Evolutionary conservation across 2,888 invertebrate genomes (phyloP), one percentile per base, ranked within the genome.

Genomic region (Phaonia tiefii): DNA sequence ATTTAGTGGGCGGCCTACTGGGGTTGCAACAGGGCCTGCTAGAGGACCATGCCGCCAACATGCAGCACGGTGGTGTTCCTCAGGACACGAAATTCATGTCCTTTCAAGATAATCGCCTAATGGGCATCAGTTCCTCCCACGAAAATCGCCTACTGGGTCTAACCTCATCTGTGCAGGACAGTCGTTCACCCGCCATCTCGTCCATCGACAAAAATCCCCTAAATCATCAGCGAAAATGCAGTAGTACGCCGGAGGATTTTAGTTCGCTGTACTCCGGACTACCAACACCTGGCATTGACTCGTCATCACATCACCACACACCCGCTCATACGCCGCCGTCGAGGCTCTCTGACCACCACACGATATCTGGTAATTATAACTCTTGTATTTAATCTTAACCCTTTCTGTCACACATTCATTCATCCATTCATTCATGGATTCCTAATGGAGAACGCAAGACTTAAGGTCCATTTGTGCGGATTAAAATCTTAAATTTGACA

Each of bases 161-260:
- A 80, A 88, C 90, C 65, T 92, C 92, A 80, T 92, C 90, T 10
- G 89, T 89, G 72, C 90, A 92, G 84, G 93, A 93, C 88, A 93
- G 92, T 86, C 90, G 93, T 75, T 92, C 92, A 10, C 88, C 92
- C 20, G 81, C 81, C 81, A 91, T 92, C 63, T 85, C 87, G 58
- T 87, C 89, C 31, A 84, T 89, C 44, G 93, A 93, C 88, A 92
- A 92, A 87, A 92, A 93, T 83, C 92, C 93, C 8, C 87, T 89
- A 5, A 87, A 88, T 67, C 86, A 91, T 88, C 90, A 92, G 89
- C 87, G 92, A 87, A 96, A 96, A 92, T 96, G 96, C 91, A 96
- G 96, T 91, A 95, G 95, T 26, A 96, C 95, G 66, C 96, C 96
- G 54, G 97, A 97, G 91, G 97, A 98, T 91, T 97, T 97, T 90